Conservation (phyloP, 2,888 invertebrate species). For the Polylopha cassiicola region DNA sequence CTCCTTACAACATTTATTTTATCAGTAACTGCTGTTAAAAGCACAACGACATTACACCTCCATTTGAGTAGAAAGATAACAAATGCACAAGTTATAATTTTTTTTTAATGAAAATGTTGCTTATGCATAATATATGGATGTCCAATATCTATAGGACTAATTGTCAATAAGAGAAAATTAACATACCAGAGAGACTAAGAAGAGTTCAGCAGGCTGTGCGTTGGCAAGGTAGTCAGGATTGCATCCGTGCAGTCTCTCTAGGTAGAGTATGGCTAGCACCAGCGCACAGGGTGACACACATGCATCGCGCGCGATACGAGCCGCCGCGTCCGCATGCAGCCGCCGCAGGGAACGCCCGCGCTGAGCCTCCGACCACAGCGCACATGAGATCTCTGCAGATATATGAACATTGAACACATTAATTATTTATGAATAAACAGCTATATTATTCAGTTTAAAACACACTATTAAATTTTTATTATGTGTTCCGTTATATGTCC, state of each 20-base stretch:
- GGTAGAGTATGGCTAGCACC: conserved; percentile 93
- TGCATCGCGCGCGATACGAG: conserved; percentile 85
- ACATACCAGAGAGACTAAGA: conserved; percentile 93
- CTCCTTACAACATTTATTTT: too few species aligned
- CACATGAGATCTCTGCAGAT: conserved; percentile 86
- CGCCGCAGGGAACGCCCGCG: conserved; percentile 86
- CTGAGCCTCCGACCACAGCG: conserved; percentile 87
- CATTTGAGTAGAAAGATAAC: too few species aligned
- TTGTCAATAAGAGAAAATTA: not conserved
- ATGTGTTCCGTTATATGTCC: too few species aligned
- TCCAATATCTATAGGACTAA: too few species aligned
- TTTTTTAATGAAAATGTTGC: too few species aligned
- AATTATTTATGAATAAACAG: too few species aligned
- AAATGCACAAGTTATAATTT: too few species aligned
- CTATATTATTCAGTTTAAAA: too few species aligned
- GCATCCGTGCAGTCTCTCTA: conserved; percentile 89
- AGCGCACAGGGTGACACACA: conserved; percentile 95
- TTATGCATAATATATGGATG: too few species aligned
- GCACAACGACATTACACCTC: too few species aligned
- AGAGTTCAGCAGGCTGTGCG: conserved; percentile 93
- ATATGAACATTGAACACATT: not conserved
- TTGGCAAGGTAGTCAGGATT: conserved; percentile 90
- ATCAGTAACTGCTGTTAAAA: too few species aligned
- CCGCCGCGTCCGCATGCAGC: conserved; percentile 85
- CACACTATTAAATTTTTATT: too few species aligned